Evolutionary conservation across 2,888 invertebrate species (phyloP), one percentile per base, ranked within the genome.

Genomic region (Lasiommata megera): DNA sequence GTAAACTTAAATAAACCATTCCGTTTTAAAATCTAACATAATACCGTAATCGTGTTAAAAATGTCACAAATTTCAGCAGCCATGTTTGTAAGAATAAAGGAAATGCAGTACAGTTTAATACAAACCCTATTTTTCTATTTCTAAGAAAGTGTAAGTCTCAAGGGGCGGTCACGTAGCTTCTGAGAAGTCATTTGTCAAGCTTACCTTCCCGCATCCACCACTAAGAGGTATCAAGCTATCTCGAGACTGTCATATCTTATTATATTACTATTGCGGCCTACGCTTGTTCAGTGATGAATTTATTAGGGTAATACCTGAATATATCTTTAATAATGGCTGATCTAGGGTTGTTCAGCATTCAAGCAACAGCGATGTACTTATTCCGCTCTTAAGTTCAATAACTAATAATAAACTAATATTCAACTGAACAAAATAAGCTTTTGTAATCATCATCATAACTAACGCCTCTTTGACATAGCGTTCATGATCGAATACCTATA

Each of bases 101-200:
- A 31, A 12, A 29, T 31, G 6, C 46, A 46, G 46, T 46, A 46
- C 29, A 46, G 46, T 46, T 46, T 46, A 46, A 46, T 46, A 46
- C 16, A 17, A 46, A 16, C 46, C 31, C 9, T 31, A 46, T 46
- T 46, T 46, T 46, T 46, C 46, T 46, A 31, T 46, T 46, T 46
- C 46, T 31, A 9, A 18, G 37, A 40, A 51, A 51, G 23, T 38
- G 38, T 51, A 28, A 37, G 37, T 40, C 52, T 41, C 52, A 6
- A 41, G 52, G 52, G 41, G 41, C 60, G 58, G 66, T 69, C 69
- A 70, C 70, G 69, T 74, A 66, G 66, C 66, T 69, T 50, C 62
- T 60, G 64, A 61, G 63, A 68, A 69, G 67, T 80, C 79, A 74
- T 82, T 80, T 79, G 76, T 82, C 80, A 81, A 68, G 80, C 79